phyloP scores from a whole-genome alignment of 1,140 invertebrate genomes.

The Neelides sp. region DNA sequence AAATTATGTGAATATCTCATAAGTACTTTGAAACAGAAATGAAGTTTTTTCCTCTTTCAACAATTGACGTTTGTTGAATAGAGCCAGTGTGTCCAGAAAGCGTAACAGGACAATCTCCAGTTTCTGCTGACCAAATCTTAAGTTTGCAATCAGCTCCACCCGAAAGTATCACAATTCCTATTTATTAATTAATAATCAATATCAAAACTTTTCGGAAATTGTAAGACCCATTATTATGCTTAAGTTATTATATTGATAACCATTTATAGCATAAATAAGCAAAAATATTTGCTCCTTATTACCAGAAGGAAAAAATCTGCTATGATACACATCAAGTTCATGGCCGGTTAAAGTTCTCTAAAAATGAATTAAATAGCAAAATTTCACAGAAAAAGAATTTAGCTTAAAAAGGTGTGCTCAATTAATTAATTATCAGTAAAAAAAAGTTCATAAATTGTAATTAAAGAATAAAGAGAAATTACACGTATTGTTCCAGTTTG shows the following conservation, averaged over 20 bases:
- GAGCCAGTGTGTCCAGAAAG: constrained; percentile 52
- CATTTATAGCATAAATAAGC: too few relatives aligned
- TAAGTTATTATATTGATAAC: too few relatives aligned
- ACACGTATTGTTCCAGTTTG: constrained; percentile 43
- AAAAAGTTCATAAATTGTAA: too few relatives aligned
- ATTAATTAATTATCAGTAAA: too few relatives aligned
- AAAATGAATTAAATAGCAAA: constrained; percentile 30
- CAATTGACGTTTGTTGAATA: constrained; percentile 49
- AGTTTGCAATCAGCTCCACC: constrained; percentile 55
- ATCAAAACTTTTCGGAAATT: neutral
- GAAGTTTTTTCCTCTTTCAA: constrained; percentile 59
- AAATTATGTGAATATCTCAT: neutral
- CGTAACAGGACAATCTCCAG: constrained; percentile 51
- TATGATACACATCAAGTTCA: constrained; percentile 53
- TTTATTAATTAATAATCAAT: neutral
- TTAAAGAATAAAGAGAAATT: constrained; percentile 18
- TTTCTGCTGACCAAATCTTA: constrained; percentile 56
- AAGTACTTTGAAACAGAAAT: constrained; percentile 51
- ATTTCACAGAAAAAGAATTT: neutral
- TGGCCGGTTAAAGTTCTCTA: constrained; percentile 51
- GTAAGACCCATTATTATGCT: neutral
- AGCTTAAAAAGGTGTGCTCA: neutral
- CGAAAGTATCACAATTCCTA: constrained; percentile 47
- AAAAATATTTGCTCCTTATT: too few relatives aligned
- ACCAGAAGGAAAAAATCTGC: constrained; percentile 58